Conservation (phyloP, 1,140 invertebrate species). For the Carposina sasakii region DNA sequence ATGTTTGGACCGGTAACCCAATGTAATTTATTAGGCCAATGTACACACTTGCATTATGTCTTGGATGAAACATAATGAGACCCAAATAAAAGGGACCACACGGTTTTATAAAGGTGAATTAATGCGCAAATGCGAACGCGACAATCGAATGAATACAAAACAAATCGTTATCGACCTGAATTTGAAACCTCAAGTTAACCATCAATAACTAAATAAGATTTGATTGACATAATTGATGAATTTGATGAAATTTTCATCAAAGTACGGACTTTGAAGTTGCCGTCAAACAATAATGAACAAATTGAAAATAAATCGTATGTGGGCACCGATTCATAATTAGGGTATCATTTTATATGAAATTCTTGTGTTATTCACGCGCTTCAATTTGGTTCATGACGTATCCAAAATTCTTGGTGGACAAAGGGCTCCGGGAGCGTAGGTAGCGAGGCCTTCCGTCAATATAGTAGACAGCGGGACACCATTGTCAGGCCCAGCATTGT, state of each 20-base stretch:
- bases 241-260: too few species aligned
- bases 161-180: too few species aligned
- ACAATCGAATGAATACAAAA: too few species aligned
- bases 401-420: conserved; percentile 55
- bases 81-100: too few species aligned
- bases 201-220: too few species aligned
- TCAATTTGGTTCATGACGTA: conserved; percentile 55
- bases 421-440: conserved; percentile 59
- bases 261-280: too few species aligned
- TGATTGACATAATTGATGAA: too few species aligned
- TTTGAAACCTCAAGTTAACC: too few species aligned
- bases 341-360: conserved; percentile 41
- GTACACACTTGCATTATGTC: conserved; percentile 1
- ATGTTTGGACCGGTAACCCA: conserved; percentile 13
- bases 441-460: conserved; percentile 62
- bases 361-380: conserved; percentile 44
- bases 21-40: conserved; percentile 19
- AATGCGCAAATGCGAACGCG: too few species aligned
- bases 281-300: conserved; percentile 17
- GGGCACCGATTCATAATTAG: conserved; percentile 40
- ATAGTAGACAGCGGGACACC: conserved; percentile 64
- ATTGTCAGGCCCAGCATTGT: conserved; percentile 66
- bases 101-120: too few species aligned
- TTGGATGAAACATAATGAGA: too few species aligned
- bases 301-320: conserved; percentile 30